A percentile compares a stretch with the other conserved stretches of the same genome.
phyloP scores from a whole-genome alignment of 2,888 invertebrate genomes.

The Melanotus villosus region DNA sequence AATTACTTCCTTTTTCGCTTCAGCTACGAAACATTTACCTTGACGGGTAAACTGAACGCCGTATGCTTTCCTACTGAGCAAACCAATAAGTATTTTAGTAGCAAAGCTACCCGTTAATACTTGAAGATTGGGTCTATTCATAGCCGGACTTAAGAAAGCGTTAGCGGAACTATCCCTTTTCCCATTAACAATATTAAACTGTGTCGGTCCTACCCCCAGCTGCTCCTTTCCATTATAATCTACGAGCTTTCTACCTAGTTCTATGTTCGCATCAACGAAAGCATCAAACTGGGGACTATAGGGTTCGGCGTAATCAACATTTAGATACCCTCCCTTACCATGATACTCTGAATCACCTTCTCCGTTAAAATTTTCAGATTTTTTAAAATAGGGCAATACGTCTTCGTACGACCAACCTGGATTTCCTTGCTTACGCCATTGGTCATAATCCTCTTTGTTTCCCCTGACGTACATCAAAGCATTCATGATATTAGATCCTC shows the following conservation, averaged over 20 bases:
- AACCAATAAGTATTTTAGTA: conserved; percentile 71
- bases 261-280: conserved; percentile 74
- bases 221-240: conserved; percentile 77
- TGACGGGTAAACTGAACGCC: conserved; percentile 79
- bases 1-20: conserved; percentile 81
- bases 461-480: conserved; percentile 49
- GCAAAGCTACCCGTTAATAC: conserved; percentile 79
- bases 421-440: conserved; percentile 55
- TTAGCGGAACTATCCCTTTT: conserved; percentile 82
- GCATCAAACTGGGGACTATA: conserved; percentile 73
- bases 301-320: conserved; percentile 74
- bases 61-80: background rate
- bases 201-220: conserved; percentile 75
- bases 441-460: conserved; percentile 50
- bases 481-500: conserved; percentile 51
- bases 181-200: conserved; percentile 77
- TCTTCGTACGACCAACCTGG: conserved; percentile 67
- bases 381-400: conserved; percentile 60
- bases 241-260: conserved; percentile 71
- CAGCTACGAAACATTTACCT: conserved; percentile 68
- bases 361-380: conserved; percentile 56
- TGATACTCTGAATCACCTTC: conserved; percentile 74
- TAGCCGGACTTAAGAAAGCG: conserved; percentile 80
- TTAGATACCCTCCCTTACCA: conserved; percentile 76
- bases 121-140: conserved; percentile 76